Conservation (phyloP, 1,140 invertebrate genomes). For the Drosophila ohnishii region DNA sequence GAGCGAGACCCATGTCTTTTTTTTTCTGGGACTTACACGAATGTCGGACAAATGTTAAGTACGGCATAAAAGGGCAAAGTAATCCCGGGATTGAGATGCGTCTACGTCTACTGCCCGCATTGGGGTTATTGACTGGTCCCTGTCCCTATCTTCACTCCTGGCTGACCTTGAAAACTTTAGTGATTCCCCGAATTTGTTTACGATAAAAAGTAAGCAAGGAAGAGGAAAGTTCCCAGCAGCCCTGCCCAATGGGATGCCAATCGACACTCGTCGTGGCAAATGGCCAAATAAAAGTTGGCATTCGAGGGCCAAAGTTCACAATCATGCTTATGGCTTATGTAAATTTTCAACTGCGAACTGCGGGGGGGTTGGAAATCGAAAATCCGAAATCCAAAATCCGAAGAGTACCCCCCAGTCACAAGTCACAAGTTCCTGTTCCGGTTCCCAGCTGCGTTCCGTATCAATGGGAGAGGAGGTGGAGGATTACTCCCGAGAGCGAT, state of each 20-base stretch:
- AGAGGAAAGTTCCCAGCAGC: constrained; percentile 28
- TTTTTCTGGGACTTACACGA: constrained; percentile 43
- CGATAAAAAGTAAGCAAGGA: constrained; percentile 54
- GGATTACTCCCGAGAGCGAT: constrained; percentile 69
- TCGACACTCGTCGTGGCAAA: constrained; percentile 62
- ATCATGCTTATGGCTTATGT: constrained; percentile 68
- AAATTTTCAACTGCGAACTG: constrained; percentile 44
- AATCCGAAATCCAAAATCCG: constrained; percentile 15
- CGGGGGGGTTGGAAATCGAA: constrained; percentile 23
- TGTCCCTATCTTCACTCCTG: constrained; percentile 1
- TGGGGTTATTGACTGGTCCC: constrained; percentile 29
- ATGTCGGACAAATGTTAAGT: constrained; percentile 50
- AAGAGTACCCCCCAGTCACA: constrained; percentile 11
- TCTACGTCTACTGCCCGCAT: constrained; percentile 18
- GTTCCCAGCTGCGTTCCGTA: constrained; percentile 47
- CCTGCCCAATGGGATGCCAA: constrained; percentile 63
- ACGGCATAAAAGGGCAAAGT: constrained; percentile 36
- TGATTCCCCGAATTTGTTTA: constrained; percentile 67
- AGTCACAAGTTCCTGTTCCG: constrained; percentile 45
- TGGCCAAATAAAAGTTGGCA: constrained; percentile 49
- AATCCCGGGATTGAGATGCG: constrained; percentile 20
- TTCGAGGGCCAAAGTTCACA: constrained; percentile 74
- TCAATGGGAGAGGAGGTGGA: constrained; percentile 24
- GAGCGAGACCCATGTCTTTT: constrained; percentile 41
- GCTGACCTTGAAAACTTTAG: constrained; percentile 60